These are phyloP conservation scores for Parascotia fuliginaria DNA, from an alignment of 2,888 invertebrate genomes.

Conservation along the genomic window DNA sequence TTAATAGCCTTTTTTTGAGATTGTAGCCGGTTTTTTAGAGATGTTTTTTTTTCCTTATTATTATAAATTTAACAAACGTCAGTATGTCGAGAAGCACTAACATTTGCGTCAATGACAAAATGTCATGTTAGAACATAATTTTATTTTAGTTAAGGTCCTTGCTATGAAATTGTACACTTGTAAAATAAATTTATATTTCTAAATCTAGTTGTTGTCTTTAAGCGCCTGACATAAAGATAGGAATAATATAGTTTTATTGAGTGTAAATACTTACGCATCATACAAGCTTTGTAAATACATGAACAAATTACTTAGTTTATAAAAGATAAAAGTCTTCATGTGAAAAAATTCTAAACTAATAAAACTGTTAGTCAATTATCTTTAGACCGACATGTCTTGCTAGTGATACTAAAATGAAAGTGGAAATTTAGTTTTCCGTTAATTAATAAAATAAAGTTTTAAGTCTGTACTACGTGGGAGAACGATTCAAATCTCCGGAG, in stretches of 20 bases:
- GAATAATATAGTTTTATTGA: too few relatives aligned
- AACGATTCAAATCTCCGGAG: constrained; percentile 10
- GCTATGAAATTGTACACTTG: neutral
- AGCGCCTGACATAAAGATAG: too few relatives aligned
- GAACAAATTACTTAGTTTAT: too few relatives aligned
- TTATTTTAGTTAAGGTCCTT: neutral
- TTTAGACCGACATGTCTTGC: neutral
- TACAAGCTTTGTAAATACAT: too few relatives aligned
- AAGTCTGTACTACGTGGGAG: neutral
- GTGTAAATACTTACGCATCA: too few relatives aligned
- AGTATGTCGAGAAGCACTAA: neutral
- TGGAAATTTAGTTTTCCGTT: neutral
- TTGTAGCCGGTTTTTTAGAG: too few relatives aligned
- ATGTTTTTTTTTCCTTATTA: neutral
- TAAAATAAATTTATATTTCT: neutral
- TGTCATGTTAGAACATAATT: neutral
- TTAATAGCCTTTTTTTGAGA: too few relatives aligned
- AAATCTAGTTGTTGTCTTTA: neutral
- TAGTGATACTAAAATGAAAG: too few relatives aligned
- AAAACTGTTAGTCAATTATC: neutral
- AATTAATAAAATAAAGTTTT: neutral
- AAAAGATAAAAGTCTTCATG: too few relatives aligned
- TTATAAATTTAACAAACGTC: neutral
- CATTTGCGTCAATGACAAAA: neutral
- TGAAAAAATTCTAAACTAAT: neutral